Evolutionary conservation across 2,113 vertebrate genomes (phyloP).

Genomic region (Lepus europaeus): DNA sequence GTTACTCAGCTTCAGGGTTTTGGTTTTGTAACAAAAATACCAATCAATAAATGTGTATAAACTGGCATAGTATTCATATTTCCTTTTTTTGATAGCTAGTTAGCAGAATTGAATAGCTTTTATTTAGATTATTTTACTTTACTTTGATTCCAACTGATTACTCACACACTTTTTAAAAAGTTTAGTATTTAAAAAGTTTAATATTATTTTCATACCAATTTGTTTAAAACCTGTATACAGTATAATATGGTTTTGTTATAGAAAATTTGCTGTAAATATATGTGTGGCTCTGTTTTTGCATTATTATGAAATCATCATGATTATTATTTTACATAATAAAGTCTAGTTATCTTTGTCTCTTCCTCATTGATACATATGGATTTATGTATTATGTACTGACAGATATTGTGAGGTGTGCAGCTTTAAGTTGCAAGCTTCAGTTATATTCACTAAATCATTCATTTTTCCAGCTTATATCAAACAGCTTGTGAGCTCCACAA

Average conservation of each 20-base stretch:
- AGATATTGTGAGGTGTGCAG: neutral
- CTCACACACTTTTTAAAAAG: neutral
- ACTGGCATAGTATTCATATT: neutral
- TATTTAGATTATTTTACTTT: neutral
- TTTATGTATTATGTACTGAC: neutral
- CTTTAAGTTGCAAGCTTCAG: neutral
- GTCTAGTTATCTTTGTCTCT: neutral
- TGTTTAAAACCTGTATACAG: neutral
- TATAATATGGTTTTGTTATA: neutral
- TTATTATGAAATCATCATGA: slow-evolving; percentile 12
- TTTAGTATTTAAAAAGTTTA: slow-evolving; percentile 16
- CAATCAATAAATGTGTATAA: neutral
- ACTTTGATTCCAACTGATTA: neutral
- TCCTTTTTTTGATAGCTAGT: slow-evolving; percentile 6
- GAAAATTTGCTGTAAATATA: neutral
- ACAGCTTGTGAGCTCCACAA: neutral
- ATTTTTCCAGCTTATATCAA: neutral
- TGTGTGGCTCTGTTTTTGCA: neutral
- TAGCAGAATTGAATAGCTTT: neutral
- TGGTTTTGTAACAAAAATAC: no score
- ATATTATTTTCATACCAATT: neutral
- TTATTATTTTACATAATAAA: neutral
- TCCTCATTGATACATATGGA: neutral
- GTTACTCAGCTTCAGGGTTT: no score
- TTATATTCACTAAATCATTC: neutral